Conservation (phyloP, 2,113 vertebrate genomes). For the Murina feae region DNA sequence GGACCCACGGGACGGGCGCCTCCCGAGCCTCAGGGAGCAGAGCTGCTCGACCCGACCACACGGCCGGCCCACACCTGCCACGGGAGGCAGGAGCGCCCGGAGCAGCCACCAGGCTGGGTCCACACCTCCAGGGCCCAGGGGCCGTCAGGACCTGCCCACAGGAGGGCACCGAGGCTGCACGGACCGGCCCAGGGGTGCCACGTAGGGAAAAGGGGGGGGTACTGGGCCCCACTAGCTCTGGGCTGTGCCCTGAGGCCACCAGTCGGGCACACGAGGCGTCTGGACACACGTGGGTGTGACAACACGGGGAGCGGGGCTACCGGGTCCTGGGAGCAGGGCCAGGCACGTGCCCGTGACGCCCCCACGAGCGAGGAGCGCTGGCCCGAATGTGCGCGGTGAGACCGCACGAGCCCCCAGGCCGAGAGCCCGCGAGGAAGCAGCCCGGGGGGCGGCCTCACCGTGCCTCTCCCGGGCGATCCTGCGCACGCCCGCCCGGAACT, state of each 20-base stretch:
- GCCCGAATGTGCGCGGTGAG: accelerated
- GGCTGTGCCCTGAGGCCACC: too few species aligned
- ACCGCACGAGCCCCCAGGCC: not conserved
- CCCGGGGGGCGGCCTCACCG: slow-evolving; percentile 79
- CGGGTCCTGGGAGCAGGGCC: too few species aligned
- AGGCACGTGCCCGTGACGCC: not conserved
- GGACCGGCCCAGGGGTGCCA: not conserved
- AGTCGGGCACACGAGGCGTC: too few species aligned
- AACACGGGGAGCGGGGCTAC: too few species aligned
- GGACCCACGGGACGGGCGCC: accelerated
- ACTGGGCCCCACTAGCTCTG: too few species aligned
- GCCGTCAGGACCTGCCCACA: not conserved
- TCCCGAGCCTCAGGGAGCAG: not conserved
- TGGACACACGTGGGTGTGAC: too few species aligned
- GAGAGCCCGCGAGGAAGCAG: too few species aligned
- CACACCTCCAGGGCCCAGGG: not conserved
- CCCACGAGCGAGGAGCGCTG: too few species aligned
- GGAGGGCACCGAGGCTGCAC: too few species aligned
- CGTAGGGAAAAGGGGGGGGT: not conserved
- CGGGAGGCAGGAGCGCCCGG: not conserved
- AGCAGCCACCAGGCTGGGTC: accelerated
- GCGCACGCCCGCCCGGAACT: slow-evolving; percentile 92
- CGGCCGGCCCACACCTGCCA: too few species aligned
- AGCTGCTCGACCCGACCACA: not conserved
- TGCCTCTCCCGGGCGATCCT: slow-evolving; percentile 91